Conservation (phyloP, 2,113 vertebrate species). For the Hypocryptadius cinnamomeus region DNA sequence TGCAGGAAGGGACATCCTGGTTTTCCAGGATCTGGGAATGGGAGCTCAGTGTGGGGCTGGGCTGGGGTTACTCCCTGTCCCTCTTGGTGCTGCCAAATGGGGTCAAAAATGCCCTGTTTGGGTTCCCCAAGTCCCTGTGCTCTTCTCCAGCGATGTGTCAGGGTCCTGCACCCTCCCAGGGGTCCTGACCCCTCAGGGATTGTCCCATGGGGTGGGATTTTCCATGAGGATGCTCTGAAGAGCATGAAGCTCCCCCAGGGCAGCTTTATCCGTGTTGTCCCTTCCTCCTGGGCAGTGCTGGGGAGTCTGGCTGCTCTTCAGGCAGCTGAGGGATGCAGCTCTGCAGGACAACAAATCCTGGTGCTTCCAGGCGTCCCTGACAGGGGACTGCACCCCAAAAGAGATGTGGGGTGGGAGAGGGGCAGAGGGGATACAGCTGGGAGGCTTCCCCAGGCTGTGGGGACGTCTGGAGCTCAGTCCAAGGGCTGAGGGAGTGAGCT, state of each 20-base stretch:
- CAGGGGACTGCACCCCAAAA: not conserved
- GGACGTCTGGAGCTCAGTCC: accelerated
- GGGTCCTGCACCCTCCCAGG: not conserved
- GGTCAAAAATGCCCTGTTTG: accelerated
- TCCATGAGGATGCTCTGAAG: not conserved
- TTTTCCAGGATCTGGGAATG: not conserved
- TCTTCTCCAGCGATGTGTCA: not conserved
- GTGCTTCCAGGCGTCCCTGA: not conserved
- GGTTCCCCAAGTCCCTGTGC: not conserved
- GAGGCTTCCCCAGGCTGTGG: not conserved
- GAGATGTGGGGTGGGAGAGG: not conserved
- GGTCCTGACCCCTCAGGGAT: not conserved
- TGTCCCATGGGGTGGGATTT: not conserved
- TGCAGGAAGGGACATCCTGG: not conserved
- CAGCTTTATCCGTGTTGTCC: accelerated
- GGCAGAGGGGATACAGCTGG: not conserved
- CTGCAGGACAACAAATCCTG: not conserved
- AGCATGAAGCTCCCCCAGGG: not conserved
- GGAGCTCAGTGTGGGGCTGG: not conserved
- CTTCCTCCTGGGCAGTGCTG: accelerated
- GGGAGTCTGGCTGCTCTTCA: not conserved
- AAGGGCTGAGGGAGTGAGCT: not conserved
- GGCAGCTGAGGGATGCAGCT: not conserved
- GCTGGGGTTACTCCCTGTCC: not conserved
- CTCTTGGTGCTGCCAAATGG: not conserved